A percentile compares a stretch with the other conserved stretches of the same genome.
Evolutionary conservation across 2,797 vertebrate genomes (phyloP).

Genomic region (Rachycentron canadum): DNA sequence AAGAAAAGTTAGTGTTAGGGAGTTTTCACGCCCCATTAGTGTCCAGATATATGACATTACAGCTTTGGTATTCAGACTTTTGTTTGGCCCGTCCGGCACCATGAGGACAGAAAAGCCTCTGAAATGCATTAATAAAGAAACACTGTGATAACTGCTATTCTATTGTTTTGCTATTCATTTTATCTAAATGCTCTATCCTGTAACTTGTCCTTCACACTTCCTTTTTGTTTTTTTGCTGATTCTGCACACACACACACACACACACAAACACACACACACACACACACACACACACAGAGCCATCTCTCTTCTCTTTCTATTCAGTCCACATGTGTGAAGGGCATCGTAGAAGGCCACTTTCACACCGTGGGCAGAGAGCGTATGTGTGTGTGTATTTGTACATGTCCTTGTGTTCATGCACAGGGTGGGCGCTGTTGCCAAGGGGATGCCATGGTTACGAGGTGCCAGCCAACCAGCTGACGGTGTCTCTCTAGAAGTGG

Average conservation of each 20-base stretch:
- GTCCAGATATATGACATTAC: neutral
- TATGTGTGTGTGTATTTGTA: conserved; percentile 59
- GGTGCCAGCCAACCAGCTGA: conserved; percentile 83
- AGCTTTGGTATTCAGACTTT: neutral
- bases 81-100: neutral
- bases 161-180: conserved; percentile 19
- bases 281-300: neutral
- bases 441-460: conserved; percentile 85
- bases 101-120: neutral
- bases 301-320: conserved; percentile 45
- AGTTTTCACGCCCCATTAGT: conserved; percentile 13
- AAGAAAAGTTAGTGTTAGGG: conserved; percentile 32
- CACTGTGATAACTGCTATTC: neutral
- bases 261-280: neutral
- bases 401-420: conserved; percentile 71
- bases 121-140: conserved; percentile 10
- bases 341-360: conserved; percentile 72
- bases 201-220: conserved; percentile 10
- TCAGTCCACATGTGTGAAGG: conserved; percentile 75
- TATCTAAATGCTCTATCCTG: neutral
- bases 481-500: conserved; percentile 71
- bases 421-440: conserved; percentile 78
- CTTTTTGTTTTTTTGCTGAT: conserved; percentile 14
- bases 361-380: conserved; percentile 58
- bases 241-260: neutral